Percentiles rank a stretch among this genome's conserved stretches.
phyloP scores from a whole-genome alignment of 1,140 invertebrate genomes.

The Rhyzopertha dominica region DNA sequence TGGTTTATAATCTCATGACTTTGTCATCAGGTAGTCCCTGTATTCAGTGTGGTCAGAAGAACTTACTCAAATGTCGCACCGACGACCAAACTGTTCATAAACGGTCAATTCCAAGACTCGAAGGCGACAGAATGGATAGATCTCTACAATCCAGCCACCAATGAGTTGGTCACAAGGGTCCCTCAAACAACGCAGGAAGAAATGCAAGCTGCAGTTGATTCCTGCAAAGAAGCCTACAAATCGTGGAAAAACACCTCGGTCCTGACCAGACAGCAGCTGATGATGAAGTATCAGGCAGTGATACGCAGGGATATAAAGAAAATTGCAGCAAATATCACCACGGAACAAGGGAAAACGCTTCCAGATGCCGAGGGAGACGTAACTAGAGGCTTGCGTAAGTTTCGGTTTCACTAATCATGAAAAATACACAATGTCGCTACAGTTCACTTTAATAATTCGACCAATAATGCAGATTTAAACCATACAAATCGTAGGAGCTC shows the following conservation, averaged over 20 bases:
- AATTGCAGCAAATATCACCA: slow-evolving; percentile 87
- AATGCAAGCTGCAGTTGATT: slow-evolving; percentile 86
- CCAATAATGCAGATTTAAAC: no score
- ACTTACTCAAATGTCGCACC: slow-evolving; percentile 49
- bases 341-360: slow-evolving; percentile 97
- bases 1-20: no score
- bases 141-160: slow-evolving; percentile 89
- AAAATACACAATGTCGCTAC: no score
- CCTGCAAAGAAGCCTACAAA: slow-evolving; percentile 75
- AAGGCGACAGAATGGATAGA: slow-evolving; percentile 91
- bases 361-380: slow-evolving; percentile 98
- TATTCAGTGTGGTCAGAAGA: no score
- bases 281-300: slow-evolving; percentile 77
- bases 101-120: slow-evolving; percentile 93
- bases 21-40: no score
- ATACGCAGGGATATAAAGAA: slow-evolving; percentile 70
- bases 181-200: slow-evolving; percentile 87
- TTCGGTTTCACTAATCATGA: no score
- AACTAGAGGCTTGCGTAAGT: slow-evolving; percentile 89
- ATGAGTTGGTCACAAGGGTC: slow-evolving; percentile 77
- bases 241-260: slow-evolving; percentile 91
- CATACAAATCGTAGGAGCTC: no score
- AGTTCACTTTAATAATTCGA: no score
- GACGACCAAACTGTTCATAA: slow-evolving; percentile 88
- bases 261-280: slow-evolving; percentile 88